Percentiles rank a stretch among this genome's conserved stretches.
These are phyloP conservation scores for Araneus ventricosus DNA, from an alignment of 1,140 invertebrate species.

Conservation along the genomic window DNA sequence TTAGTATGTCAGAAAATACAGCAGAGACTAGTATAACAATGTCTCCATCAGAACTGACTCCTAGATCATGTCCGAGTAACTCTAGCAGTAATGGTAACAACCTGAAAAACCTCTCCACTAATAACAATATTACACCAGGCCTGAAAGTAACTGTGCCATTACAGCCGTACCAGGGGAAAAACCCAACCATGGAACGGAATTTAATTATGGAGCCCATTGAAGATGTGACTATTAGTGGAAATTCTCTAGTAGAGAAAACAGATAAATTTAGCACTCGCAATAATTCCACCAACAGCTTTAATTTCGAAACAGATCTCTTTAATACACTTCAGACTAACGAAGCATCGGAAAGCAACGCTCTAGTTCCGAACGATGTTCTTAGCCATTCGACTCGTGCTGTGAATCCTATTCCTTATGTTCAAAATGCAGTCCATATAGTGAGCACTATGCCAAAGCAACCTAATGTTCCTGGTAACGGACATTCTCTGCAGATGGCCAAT, in stretches of 20 bases:
- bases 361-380: conserved; percentile 79
- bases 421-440: conserved; percentile 85
- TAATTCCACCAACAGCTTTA: conserved; percentile 78
- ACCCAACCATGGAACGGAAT: conserved; percentile 93
- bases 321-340: conserved; percentile 76
- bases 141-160: conserved; percentile 80
- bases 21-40: conserved; percentile 81
- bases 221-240: conserved; percentile 83
- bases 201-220: conserved; percentile 85
- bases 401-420: conserved; percentile 87
- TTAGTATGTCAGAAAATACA: conserved; percentile 80
- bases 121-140: conserved; percentile 73
- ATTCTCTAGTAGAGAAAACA: conserved; percentile 84
- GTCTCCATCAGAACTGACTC: conserved; percentile 79
- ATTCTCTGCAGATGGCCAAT: conserved; percentile 64
- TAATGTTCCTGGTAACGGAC: conserved; percentile 80
- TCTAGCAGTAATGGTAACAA: conserved; percentile 74
- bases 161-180: conserved; percentile 92
- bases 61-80: conserved; percentile 66
- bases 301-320: conserved; percentile 81
- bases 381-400: conserved; percentile 79
- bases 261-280: conserved; percentile 81
- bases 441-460: conserved; percentile 82
- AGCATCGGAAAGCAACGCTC: conserved; percentile 79
- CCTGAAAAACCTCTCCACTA: conserved; percentile 72